Conservation (phyloP, 2,797 vertebrate genomes). For the Cryptoblepharus egeriae region DNA sequence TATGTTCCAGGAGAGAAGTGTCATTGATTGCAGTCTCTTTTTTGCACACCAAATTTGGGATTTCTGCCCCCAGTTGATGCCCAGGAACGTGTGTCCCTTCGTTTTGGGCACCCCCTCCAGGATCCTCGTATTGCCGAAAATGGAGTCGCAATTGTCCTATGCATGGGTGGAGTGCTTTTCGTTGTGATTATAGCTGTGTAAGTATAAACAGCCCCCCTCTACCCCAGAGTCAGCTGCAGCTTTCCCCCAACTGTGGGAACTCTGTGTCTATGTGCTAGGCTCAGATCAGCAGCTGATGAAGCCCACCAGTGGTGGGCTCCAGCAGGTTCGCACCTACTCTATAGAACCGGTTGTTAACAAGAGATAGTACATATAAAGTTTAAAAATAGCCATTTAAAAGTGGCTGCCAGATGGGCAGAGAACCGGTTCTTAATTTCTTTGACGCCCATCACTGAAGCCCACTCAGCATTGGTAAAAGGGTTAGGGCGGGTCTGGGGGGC, state of each 20-base stretch:
- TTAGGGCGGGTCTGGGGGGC: not conserved
- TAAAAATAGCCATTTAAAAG: no score
- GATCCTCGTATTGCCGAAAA: not conserved
- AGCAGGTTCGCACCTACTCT: no score
- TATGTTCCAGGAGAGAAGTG: no score
- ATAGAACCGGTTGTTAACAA: no score
- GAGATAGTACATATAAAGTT: no score
- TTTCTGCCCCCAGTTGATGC: constrained; percentile 14
- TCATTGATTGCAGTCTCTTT: no score
- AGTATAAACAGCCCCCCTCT: not conserved
- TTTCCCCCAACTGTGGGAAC: not conserved
- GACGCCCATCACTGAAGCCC: no score
- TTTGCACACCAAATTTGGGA: not conserved
- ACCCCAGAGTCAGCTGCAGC: not conserved
- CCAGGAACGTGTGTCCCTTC: constrained; percentile 31
- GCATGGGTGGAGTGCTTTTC: constrained; percentile 25
- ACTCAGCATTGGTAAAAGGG: not conserved
- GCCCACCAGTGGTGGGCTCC: no score
- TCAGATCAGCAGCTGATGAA: no score
- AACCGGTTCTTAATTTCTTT: no score
- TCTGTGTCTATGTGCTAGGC: not conserved
- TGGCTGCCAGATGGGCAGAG: no score
- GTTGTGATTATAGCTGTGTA: constrained; percentile 15
- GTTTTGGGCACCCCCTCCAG: not conserved
- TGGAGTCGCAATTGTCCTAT: constrained; percentile 22